Evolutionary conservation across 2,797 vertebrate species (phyloP), one percentile per base, ranked within the genome.

Genomic region (Otolemur crassicaudatus): DNA sequence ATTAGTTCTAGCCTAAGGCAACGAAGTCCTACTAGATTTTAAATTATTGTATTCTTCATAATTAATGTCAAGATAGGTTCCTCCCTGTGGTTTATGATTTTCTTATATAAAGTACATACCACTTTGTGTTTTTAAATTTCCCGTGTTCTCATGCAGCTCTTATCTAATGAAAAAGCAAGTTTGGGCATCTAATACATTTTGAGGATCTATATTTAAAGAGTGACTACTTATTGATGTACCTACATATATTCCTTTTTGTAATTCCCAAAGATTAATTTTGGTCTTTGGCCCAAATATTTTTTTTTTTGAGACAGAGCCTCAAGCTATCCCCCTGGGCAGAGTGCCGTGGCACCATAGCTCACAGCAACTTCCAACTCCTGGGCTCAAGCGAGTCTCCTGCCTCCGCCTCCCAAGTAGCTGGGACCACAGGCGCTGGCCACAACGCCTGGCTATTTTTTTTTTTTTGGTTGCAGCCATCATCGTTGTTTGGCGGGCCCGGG

Each of bases 71-170:
- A 87, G 34, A 60, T 84, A 76, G 53, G 40, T 29, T 73, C n/a
- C 1, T 87, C 91, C 67, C 60, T 80, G 16, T 58, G 58, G 63
- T 29, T 93, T 34, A 23, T 72, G 37, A 73, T 91, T 95, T 94
- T 85, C 73, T 94, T 88, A 8, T 31, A 80, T 94, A 84, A 89
- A 49, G 46, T 29, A 65, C 16, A 46, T 25, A 49, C 23, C 67
- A 37, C 77, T 49, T 92, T 92, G 3, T 63, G 58, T 86, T 94
- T 94, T 87, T 46, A 67, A 90, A 91, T 92, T 91, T 92, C 82
- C 82, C 3, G 2, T 91, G 97, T 94, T 95, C 29, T 92, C 69
- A 49, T 75, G 56, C 7, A 92, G 12, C 13, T 67, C 13, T 70
- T 84, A 23, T 92, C 27, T 94, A 82, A 43, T 96, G 81, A 84